phyloP scores from a whole-genome alignment of 2,113 vertebrate genomes.

The Cavia aperea region DNA sequence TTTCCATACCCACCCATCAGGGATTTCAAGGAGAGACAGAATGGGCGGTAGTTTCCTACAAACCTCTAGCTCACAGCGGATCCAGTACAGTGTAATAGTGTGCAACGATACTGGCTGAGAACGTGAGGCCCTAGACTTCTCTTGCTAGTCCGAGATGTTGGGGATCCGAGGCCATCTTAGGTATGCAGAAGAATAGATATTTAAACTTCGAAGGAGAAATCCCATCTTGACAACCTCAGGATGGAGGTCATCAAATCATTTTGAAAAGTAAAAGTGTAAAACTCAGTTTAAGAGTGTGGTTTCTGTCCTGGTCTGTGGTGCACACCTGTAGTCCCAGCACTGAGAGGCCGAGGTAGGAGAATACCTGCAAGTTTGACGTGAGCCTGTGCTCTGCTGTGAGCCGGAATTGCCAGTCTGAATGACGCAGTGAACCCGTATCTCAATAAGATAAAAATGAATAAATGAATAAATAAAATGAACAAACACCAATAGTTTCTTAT shows the following conservation, averaged over 20 bases:
- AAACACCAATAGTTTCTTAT: background rate
- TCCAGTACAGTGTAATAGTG: constrained; percentile 46
- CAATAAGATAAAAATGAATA: too few species aligned
- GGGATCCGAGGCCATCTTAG: constrained; percentile 25
- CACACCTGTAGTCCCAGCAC: too few species aligned
- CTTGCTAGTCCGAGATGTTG: constrained; percentile 4
- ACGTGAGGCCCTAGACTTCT: background rate
- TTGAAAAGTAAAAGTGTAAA: constrained; percentile 27
- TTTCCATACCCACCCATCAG: background rate
- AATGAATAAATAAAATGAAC: too few species aligned
- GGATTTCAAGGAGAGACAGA: constrained; percentile 9
- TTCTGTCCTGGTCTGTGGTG: too few species aligned
- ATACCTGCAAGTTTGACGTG: too few species aligned
- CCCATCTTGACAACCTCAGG: constrained; percentile 26
- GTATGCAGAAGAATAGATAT: constrained; percentile 34
- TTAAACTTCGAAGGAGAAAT: constrained; percentile 45
- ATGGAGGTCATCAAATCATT: background rate
- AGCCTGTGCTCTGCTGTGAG: too few species aligned
- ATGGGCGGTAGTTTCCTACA: background rate
- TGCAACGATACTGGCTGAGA: constrained; percentile 33
- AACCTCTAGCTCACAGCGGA: constrained; percentile 24
- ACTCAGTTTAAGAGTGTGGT: background rate
- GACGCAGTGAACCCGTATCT: too few species aligned
- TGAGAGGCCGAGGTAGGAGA: too few species aligned
- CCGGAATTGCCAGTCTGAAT: too few species aligned